Percentiles rank a stretch among this genome's conserved stretches.
These are phyloP conservation scores for Ptychoptera contaminata DNA, from an alignment of 2,888 invertebrate species.

Conservation along the genomic window DNA sequence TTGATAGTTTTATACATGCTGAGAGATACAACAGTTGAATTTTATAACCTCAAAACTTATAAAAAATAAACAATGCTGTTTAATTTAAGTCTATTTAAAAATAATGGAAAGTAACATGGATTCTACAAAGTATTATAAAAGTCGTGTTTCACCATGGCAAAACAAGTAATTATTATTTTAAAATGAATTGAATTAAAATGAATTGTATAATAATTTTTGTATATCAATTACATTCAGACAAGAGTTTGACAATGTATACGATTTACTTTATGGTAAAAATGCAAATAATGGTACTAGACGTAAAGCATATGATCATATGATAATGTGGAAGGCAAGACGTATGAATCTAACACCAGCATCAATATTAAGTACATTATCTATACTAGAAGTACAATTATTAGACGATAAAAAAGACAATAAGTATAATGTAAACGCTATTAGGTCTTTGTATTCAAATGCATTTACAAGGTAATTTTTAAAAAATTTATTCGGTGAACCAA, in stretches of 20 bases:
- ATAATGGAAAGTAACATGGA: background rate
- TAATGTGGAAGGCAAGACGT: constrained; percentile 25
- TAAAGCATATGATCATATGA: constrained; percentile 19
- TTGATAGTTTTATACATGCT: too few species aligned
- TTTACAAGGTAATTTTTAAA: constrained; percentile 15
- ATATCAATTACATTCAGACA: constrained; percentile 18
- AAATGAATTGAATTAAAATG: background rate
- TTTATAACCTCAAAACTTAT: too few species aligned
- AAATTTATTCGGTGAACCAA: background rate
- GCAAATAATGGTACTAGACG: constrained; percentile 10
- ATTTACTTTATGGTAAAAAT: constrained; percentile 19
- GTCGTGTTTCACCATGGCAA: constrained; percentile 9
- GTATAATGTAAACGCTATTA: constrained; percentile 10
- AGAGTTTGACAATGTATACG: constrained; percentile 23
- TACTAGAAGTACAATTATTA: constrained; percentile 20
- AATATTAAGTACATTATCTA: constrained; percentile 22
- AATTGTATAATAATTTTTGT: background rate
- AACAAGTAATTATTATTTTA: constrained; percentile 7
- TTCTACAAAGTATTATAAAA: background rate
- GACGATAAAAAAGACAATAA: constrained; percentile 15
- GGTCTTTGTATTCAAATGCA: constrained; percentile 22
- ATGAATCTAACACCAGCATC: constrained; percentile 24
- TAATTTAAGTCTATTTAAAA: too few species aligned
- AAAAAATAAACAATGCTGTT: too few species aligned
- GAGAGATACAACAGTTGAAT: too few species aligned